Base-by-base conservation (phyloP, 1,140 invertebrate species). In the Heliconius himera region DNA sequence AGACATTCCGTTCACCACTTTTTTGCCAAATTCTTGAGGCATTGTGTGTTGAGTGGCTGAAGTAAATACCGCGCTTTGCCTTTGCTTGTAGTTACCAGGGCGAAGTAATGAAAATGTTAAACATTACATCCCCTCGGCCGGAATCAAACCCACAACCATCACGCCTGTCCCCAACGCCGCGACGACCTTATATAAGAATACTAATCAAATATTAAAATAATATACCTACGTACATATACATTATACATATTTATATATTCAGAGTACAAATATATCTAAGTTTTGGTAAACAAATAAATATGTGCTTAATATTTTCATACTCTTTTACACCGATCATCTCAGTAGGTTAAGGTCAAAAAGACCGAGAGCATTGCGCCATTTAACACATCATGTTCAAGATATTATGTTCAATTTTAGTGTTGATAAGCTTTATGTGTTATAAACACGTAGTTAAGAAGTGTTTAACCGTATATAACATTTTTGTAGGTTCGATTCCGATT, bases 341-440 rank as follows among this genome's bases (percentile, higher is more conserved):
- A 75, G 74, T 75, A 54, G 74, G 74, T 75, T 54, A 75, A 75
- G 74, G 74, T 75, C 74, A 18, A 2, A 41, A 75, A 75, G 74
- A 75, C 74, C 54, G 74, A 54, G n/a, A 54, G 60, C 56, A 16
- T 75, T 75, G 74, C 74, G 54, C 29, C 54, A 75, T 29, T 66
- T 66, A 29, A 75, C 74, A 66, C 36, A 60, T 66, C 60, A 66
- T 66, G 60, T 75, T 38, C n/a, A 66, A 75, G 38, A 75, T 75
- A 75, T 75, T 41, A 38, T 75, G 36, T 16, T 33, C 22, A 6
- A 9, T 60, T 75, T 36, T 66, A 75, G 74, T 60, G 22, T 73
- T 73, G 16, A 46, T 41, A 72, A 38, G 33, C n/a, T 66, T 26
- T 66, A 26, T 26, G 54, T n/a, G 54, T 2, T 51, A 20, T 51